Percentiles rank a stretch among this genome's conserved stretches.
phyloP scores from a whole-genome alignment of 2,888 invertebrate species.

The Rhagonycha fulva region DNA sequence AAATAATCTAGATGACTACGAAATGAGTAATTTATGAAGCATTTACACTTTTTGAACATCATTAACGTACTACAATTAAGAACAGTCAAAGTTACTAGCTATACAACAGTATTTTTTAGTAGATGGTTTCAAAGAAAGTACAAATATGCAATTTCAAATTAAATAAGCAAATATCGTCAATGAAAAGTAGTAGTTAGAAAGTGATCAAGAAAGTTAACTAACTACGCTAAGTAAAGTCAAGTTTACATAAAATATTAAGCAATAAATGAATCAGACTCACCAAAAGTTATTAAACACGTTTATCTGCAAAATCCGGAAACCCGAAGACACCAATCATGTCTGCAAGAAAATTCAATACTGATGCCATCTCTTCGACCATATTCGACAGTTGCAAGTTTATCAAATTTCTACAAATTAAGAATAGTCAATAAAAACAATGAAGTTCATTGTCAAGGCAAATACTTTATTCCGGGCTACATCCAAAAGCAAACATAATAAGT shows the following conservation, averaged over 20 bases:
- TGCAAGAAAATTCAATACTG: neutral
- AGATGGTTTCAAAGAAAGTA: neutral
- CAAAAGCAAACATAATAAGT: slow-evolving; percentile 33
- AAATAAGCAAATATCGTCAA: neutral
- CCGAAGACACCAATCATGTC: neutral
- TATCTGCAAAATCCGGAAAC: neutral
- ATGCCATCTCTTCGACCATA: neutral
- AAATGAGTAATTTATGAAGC: neutral
- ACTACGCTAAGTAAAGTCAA: neutral
- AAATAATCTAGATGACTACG: neutral
- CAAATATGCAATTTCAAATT: neutral
- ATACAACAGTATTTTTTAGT: neutral
- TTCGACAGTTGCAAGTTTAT: neutral
- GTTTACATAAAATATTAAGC: neutral
- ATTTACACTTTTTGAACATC: neutral
- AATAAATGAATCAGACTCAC: neutral
- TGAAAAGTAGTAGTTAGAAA: neutral
- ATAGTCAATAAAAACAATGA: neutral
- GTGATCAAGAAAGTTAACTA: neutral
- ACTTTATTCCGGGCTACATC: slow-evolving; percentile 36
- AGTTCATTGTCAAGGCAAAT: slow-evolving; percentile 16
- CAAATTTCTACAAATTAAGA: neutral
- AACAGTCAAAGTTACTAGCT: neutral
- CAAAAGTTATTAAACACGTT: neutral
- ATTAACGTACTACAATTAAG: neutral